Conservation (phyloP, 2,113 vertebrate genomes). For the Anarrhichthys ocellatus region DNA sequence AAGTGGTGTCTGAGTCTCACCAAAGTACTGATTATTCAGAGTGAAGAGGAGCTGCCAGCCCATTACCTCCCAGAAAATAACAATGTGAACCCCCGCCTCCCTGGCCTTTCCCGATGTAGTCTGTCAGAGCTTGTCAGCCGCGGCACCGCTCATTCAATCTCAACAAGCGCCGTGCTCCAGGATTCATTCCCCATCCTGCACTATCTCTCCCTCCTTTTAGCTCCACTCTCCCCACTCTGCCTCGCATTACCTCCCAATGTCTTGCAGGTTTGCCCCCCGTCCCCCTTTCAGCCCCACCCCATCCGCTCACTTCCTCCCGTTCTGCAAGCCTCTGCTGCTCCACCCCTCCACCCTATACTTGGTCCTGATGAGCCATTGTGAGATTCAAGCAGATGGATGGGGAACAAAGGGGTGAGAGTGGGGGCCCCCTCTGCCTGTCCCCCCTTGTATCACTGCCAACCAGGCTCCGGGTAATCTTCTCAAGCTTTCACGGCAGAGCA, state of each 20-base stretch:
- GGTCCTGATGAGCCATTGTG: slow-evolving; percentile 84
- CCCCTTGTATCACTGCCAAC: slow-evolving; percentile 84
- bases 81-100: slow-evolving; percentile 75
- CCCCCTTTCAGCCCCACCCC: slow-evolving; percentile 38
- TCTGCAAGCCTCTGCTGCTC: slow-evolving; percentile 64
- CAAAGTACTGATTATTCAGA: slow-evolving; percentile 84
- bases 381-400: slow-evolving; percentile 92
- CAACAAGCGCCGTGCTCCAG: slow-evolving; percentile 71
- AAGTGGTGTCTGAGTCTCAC: slow-evolving; percentile 79
- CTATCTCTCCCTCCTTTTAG: slow-evolving; percentile 57
- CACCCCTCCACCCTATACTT: slow-evolving; percentile 76
- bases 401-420: slow-evolving; percentile 87
- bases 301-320: slow-evolving; percentile 64
- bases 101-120: slow-evolving; percentile 61
- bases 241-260: slow-evolving; percentile 70
- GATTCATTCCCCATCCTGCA: slow-evolving; percentile 67
- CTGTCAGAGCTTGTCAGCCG: slow-evolving; percentile 78
- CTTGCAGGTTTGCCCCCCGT: slow-evolving; percentile 56
- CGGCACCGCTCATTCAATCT: slow-evolving; percentile 79
- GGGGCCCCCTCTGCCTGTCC: slow-evolving; percentile 80
- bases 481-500: slow-evolving; percentile 84
- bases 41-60: slow-evolving; percentile 80
- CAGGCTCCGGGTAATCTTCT: slow-evolving; percentile 86
- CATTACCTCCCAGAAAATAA: slow-evolving; percentile 78
- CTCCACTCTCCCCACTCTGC: slow-evolving; percentile 56